Conservation (phyloP, 2,888 invertebrate genomes). For the Aleiodes leptofemur region DNA sequence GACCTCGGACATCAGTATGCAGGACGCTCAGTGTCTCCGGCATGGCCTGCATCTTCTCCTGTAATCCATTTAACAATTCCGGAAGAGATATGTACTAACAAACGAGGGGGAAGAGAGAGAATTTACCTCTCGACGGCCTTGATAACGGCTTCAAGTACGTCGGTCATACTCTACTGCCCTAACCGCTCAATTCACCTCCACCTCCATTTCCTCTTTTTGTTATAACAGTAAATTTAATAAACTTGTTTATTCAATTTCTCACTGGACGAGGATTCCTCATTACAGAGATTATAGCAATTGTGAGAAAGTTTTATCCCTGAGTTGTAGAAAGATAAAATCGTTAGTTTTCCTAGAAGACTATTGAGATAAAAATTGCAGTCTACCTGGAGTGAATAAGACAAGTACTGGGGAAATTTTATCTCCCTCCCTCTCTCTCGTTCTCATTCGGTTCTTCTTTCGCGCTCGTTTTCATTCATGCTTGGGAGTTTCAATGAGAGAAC, state of each 20-base stretch:
- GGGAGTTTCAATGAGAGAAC: background rate
- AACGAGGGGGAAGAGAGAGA: constrained; percentile 29
- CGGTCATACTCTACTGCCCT: constrained; percentile 46
- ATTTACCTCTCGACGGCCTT: constrained; percentile 54
- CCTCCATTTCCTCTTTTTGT: constrained; percentile 5
- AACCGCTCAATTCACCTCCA: constrained; percentile 39
- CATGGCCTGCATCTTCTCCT: constrained; percentile 7
- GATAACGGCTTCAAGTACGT: constrained; percentile 50
- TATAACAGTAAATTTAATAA: constrained; percentile 10
- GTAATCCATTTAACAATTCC: constrained; percentile 31
- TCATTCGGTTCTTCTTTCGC: constrained; percentile 4
- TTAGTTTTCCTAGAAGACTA: constrained; percentile 15
- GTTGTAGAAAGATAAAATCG: constrained; percentile 10
- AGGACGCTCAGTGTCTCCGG: background rate
- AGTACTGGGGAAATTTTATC: constrained; percentile 19
- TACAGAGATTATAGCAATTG: constrained; percentile 1
- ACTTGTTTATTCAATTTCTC: constrained; percentile 1
- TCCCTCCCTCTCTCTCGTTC: constrained; percentile 9
- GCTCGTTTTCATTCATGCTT: constrained; percentile 23
- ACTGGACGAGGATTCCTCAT: background rate
- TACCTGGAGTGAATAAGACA: constrained; percentile 34
- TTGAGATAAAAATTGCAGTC: constrained; percentile 27
- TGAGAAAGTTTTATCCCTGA: constrained; percentile 1
- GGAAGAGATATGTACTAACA: constrained; percentile 25
- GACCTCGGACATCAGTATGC: constrained; percentile 35